A percentile compares a stretch with the other conserved stretches of the same genome.
phyloP scores from a whole-genome alignment of 2,888 invertebrate genomes.

The Caenorhabditis sp. region DNA sequence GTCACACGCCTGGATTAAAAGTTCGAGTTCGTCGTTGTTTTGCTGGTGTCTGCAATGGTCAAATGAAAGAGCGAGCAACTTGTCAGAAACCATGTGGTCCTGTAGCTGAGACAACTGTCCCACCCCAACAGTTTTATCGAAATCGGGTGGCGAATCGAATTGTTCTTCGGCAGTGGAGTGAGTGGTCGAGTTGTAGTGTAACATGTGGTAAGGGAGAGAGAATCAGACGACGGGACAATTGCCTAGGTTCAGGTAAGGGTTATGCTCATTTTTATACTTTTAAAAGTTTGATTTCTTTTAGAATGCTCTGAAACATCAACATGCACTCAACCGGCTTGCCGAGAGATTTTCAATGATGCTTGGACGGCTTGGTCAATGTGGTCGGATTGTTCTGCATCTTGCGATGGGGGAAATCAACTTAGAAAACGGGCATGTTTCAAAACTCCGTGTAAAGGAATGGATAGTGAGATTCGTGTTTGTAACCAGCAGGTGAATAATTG shows the following conservation, averaged over 20 bases:
- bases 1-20: conserved; percentile 41
- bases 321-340: conserved; percentile 20
- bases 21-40: conserved; percentile 47
- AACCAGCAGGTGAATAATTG: conserved; percentile 32
- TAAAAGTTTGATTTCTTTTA: conserved; percentile 2
- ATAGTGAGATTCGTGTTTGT: conserved; percentile 39
- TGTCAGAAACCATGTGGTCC: conserved; percentile 28
- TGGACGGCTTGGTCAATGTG: conserved; percentile 46
- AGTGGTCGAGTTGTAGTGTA: conserved; percentile 53
- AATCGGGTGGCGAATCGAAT: conserved; percentile 10
- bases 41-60: conserved; percentile 45
- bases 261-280: neutral
- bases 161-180: conserved; percentile 37
- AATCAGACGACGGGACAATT: conserved; percentile 42
- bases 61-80: conserved; percentile 24
- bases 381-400: conserved; percentile 43
- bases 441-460: conserved; percentile 37
- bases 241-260: conserved; percentile 22
- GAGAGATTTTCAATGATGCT: neutral
- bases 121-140: conserved; percentile 33
- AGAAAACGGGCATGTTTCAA: conserved; percentile 43
- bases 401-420: conserved; percentile 41
- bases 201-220: conserved; percentile 49
- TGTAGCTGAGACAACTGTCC: conserved; percentile 7
- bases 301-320: conserved; percentile 41